Conservation (phyloP, 2,113 vertebrate species). For the Strix uralensis region DNA sequence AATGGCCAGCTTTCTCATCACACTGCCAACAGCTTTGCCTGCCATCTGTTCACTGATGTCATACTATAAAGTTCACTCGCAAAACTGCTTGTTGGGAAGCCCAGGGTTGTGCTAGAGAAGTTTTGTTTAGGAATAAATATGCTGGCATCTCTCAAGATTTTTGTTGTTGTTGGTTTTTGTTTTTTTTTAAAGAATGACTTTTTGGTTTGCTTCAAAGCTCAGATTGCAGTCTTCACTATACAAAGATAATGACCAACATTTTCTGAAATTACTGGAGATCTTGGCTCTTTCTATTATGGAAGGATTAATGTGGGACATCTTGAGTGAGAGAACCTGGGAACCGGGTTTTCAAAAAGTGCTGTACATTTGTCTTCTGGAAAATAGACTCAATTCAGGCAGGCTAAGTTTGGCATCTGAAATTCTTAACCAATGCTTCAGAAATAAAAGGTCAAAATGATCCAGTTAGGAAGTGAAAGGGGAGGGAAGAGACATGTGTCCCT, state of each 20-base stretch:
- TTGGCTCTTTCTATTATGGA: neutral
- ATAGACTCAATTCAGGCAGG: neutral
- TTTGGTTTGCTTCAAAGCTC: neutral
- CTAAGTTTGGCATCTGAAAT: neutral
- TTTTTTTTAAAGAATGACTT: neutral
- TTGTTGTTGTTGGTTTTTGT: neutral
- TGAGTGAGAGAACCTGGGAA: neutral
- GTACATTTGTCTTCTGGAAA: neutral
- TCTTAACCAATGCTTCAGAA: neutral
- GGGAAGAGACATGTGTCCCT: neutral
- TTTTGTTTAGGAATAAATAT: constrained; percentile 40
- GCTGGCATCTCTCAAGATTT: neutral
- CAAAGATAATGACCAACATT: neutral
- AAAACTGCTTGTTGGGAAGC: constrained; percentile 39
- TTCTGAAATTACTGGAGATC: neutral
- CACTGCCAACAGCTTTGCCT: constrained; percentile 62
- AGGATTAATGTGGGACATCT: neutral
- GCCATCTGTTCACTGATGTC: constrained; percentile 72
- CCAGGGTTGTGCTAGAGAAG: constrained; percentile 1
- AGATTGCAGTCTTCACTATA: neutral
- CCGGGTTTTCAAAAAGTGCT: neutral
- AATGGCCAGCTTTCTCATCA: constrained; percentile 64
- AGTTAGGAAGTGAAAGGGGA: neutral
- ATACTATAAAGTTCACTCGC: constrained; percentile 40
- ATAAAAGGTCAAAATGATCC: neutral